Base-by-base conservation (phyloP, 2,113 vertebrate species). In the Corythoichthys haematopterus region DNA sequence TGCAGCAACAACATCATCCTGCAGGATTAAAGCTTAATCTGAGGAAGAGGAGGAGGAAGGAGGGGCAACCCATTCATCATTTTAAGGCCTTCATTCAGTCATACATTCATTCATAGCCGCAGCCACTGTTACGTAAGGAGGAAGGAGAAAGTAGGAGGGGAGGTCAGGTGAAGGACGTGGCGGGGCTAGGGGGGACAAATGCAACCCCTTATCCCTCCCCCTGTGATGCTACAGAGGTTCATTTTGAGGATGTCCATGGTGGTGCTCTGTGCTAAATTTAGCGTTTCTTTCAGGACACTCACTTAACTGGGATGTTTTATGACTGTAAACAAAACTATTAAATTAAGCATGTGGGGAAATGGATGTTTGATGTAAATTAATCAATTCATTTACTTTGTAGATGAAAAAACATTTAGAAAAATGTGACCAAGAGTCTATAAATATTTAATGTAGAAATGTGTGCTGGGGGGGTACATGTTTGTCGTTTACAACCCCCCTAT, bases 11-110 rank as follows among this genome's bases (percentile, higher is more conserved):
- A 60, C 58, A 60, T 61, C 59, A 61, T 45, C 59, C 40, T 46
- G 20, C 70, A 84, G 85, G 87, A 92, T 92, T 90, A 83, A 70
- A 76, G 83, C 64, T 81, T 94, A 92, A 91, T 92, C 90, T 93
- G 88, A 62, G 16, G 59, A 62, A 46, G 43, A 62, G 33, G 60
- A 62, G 46, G 60, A 62, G 40, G 40, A 28, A 70, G 35, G 16
- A 60, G 73, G 79, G 87, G 71, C 73, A 61, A 77, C 85, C 87
- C 88, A 92, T 91, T 91, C 83, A 92, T 69, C 66, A 76, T 80
- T 83, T 79, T 71, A 57, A 57, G 33, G 55, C 55, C 58, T 51
- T 67, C 43, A 28, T 71, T 74, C 79, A 84, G 85, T 88, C 84
- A 87, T 36, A 65, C 55, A 36, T 8, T 57, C 55, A 57, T 57